Conservation (phyloP, 30 jellyfish, hydroid and myxozoan genomes). For the Catostylus mosaicus region DNA sequence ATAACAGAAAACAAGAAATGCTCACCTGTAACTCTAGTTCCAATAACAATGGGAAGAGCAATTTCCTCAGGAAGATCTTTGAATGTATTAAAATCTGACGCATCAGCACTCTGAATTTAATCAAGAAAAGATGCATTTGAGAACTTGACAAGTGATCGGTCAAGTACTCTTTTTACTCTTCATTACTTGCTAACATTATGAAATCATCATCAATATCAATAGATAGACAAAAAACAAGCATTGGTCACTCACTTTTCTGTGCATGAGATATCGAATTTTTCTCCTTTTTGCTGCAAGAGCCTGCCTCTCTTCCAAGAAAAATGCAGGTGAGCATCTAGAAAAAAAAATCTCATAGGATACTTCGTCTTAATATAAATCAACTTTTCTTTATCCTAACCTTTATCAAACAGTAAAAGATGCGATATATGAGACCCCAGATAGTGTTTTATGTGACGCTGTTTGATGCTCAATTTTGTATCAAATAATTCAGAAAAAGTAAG, state of each 20-base stretch:
- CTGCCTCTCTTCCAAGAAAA: conserved; percentile 84
- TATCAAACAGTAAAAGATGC: too few relatives aligned
- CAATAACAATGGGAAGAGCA: conserved; percentile 94
- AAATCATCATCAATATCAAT: too few relatives aligned
- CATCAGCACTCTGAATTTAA: conserved; percentile 45
- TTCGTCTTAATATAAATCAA: too few relatives aligned
- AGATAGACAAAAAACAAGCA: too few relatives aligned
- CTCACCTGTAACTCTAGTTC: conserved; percentile 96
- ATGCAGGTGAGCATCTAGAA: conserved; percentile 96
- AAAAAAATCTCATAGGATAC: not conserved
- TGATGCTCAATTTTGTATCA: too few relatives aligned
- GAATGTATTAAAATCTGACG: conserved; percentile 65
- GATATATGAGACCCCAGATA: too few relatives aligned
- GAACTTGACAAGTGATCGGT: too few relatives aligned
- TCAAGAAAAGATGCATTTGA: not conserved
- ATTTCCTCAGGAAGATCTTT: conserved; percentile 98
- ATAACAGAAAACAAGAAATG: not conserved
- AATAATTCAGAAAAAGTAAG: too few relatives aligned
- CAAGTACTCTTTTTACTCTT: too few relatives aligned
- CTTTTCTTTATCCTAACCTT: too few relatives aligned
- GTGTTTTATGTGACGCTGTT: too few relatives aligned
- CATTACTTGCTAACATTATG: too few relatives aligned
- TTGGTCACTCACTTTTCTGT: conserved; percentile 54
- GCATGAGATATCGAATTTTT: conserved; percentile 90
- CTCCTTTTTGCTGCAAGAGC: conserved; percentile 85